Conservation (phyloP, 2,113 vertebrate genomes). For the Ptilorrhoa leucosticta region DNA sequence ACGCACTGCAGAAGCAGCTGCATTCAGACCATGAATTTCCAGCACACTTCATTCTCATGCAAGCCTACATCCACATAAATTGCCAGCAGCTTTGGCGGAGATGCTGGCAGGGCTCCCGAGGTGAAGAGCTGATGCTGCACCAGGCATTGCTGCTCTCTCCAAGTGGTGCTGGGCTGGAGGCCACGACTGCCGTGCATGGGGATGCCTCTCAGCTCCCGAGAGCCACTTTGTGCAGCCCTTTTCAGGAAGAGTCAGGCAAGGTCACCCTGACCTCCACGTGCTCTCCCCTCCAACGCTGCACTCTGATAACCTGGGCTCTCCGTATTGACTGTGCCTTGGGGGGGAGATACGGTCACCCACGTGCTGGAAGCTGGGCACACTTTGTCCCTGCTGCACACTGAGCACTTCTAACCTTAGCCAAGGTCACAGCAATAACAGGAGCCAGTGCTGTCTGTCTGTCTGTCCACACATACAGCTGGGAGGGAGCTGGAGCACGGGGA, state of each 20-base stretch:
- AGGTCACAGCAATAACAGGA: background rate
- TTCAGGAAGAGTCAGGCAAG: background rate
- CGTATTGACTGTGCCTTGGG: background rate
- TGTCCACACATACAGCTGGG: background rate
- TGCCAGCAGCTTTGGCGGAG: background rate
- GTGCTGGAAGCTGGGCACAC: background rate
- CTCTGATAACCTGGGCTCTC: conserved; percentile 30
- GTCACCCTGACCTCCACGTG: background rate
- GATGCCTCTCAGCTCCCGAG: background rate
- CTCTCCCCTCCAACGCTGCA: background rate
- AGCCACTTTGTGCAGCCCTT: background rate
- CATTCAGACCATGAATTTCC: background rate
- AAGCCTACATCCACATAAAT: background rate
- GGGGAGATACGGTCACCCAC: background rate
- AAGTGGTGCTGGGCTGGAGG: background rate
- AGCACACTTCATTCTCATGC: conserved; percentile 28
- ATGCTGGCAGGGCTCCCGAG: background rate
- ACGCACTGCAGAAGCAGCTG: background rate
- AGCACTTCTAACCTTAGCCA: background rate
- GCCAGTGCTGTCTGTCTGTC: background rate
- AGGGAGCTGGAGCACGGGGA: background rate
- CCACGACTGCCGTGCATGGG: accelerated
- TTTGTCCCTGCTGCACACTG: background rate
- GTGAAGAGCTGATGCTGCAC: background rate
- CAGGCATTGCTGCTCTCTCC: background rate